phyloP scores from a whole-genome alignment of 1,140 invertebrate genomes.

The Hyphantria cunea region DNA sequence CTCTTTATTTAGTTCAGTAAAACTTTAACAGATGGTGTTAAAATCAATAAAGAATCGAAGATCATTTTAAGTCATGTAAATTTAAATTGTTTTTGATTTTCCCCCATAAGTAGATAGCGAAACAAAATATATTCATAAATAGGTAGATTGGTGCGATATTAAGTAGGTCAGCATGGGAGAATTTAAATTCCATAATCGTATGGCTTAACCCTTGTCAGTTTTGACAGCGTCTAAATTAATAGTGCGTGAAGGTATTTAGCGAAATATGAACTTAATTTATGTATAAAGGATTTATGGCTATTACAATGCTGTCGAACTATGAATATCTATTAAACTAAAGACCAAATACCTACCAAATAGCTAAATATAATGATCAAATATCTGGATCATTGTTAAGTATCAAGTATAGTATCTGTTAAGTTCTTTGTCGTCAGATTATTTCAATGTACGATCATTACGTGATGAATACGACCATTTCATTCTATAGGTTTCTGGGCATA shows the following conservation, averaged over 20 bases:
- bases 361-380: too few relatives aligned
- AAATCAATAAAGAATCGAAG: neutral
- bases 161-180: conserved; percentile 31
- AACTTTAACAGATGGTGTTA: conserved; percentile 46
- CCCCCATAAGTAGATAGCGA: too few relatives aligned
- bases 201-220: conserved; percentile 58
- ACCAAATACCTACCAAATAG: too few relatives aligned
- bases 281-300: conserved; percentile 27
- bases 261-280: conserved; percentile 43
- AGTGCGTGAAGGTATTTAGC: conserved; percentile 58
- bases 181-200: conserved; percentile 53
- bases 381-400: too few relatives aligned
- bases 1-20: conserved; percentile 41
- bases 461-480: too few relatives aligned
- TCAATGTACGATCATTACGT: too few relatives aligned
- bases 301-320: conserved; percentile 12
- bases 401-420: too few relatives aligned
- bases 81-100: too few relatives aligned
- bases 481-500: too few relatives aligned
- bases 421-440: too few relatives aligned
- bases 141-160: conserved; percentile 1
- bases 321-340: neutral
- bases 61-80: neutral
- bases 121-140: too few relatives aligned
- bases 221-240: conserved; percentile 59